Evolutionary conservation across 2,888 invertebrate genomes (phyloP), one percentile per base, ranked within the genome.

Genomic region (Dendrolimus pini): DNA sequence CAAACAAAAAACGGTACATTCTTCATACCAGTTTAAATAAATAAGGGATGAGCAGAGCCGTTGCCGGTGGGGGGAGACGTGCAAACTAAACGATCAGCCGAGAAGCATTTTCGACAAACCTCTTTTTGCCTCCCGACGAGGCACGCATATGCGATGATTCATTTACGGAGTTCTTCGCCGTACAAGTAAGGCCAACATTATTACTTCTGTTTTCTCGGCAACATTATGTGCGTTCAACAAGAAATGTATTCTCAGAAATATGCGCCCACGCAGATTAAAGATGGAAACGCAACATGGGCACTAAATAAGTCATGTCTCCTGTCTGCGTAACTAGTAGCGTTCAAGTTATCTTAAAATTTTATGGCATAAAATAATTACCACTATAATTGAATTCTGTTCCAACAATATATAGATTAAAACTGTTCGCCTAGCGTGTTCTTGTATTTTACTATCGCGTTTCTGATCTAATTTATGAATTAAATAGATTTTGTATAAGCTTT

Each of bases 61-160:
- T 47, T 47, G 74, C 73, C 74, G 77, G 70, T 72, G 66, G 71
- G 69, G 73, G 70, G 73, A 70, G 72, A 73, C 71, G 66, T 61
- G 74, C 77, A 72, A 78, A 82, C 83, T 83, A 80, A 84, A 82
- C 79, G 83, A 80, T 47, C 9, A 47, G 12, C 47, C 12, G 12
- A 47, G 47, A 73, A 77, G 77, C 83, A 85, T 89, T 90, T 90
- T 89, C 82, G 89, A 89, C 89, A 85, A 89, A 89, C 83, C 75
- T 88, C 83, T 90, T 90, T 90, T 90, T 89, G 85, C 74, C 66
- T 66, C 58, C 72, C 78, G 82, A 85, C 87, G 89, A 85, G 87
- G 85, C 78, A 80, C 85, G 89, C 89, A 89, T 89, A 85, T 83
- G 81, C 82, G 85, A 89, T 89, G 89, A 89, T 89, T 89, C 88